A percentile compares a stretch with the other conserved stretches of the same genome.
Evolutionary conservation across 2,888 invertebrate genomes (phyloP).

Genomic region (Drosophila setosimentum): DNA sequence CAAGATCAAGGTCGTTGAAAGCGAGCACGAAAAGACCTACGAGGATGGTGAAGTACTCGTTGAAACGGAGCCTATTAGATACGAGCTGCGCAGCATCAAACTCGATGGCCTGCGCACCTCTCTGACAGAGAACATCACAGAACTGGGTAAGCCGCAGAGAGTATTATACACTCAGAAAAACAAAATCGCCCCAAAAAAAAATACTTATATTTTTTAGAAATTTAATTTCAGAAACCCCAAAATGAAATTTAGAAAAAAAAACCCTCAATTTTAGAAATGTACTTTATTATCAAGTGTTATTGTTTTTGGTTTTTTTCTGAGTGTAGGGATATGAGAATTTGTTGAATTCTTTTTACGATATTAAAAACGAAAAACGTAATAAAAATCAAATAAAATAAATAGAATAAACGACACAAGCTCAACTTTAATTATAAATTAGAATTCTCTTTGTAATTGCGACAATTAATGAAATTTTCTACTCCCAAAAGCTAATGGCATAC

Average conservation of each 20-base stretch:
- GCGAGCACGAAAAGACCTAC: slow-evolving; percentile 86
- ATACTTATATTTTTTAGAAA: too few relatives aligned
- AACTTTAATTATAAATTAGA: neutral
- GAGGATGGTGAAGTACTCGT: slow-evolving; percentile 91
- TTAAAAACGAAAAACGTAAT: neutral
- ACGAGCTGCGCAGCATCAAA: slow-evolving; percentile 90
- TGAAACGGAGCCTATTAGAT: slow-evolving; percentile 92
- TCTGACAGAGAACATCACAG: slow-evolving; percentile 86
- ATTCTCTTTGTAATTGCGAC: neutral
- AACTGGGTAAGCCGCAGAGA: slow-evolving; percentile 86
- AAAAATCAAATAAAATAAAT: neutral
- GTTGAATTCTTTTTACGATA: too few relatives aligned
- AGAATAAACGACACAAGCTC: neutral
- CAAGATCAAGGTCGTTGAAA: slow-evolving; percentile 89
- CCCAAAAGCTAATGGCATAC: slow-evolving; percentile 76
- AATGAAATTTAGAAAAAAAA: too few relatives aligned
- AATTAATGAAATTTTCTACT: neutral
- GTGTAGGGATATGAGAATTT: too few relatives aligned
- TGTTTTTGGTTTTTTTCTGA: too few relatives aligned
- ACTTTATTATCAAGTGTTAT: too few relatives aligned
- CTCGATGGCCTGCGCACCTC: slow-evolving; percentile 87
- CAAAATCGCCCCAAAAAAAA: too few relatives aligned
- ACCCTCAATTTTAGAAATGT: too few relatives aligned
- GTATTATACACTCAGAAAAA: neutral
- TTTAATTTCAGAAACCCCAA: too few relatives aligned